These are phyloP conservation scores for Apotomis capreana DNA, from an alignment of 2,888 invertebrate genomes.

Conservation along the genomic window DNA sequence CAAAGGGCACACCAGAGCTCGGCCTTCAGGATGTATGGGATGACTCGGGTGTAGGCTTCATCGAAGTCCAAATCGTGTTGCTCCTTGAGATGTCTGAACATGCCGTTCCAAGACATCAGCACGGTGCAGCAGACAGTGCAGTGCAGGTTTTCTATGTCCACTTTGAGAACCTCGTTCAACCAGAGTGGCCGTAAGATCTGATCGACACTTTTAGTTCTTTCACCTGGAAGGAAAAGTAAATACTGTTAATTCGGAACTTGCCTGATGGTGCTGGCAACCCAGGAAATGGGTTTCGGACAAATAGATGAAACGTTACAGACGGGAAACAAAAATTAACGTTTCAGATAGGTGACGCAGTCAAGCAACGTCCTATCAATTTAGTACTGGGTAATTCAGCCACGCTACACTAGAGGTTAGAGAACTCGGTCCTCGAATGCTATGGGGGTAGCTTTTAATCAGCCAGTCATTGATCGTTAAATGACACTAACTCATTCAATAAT, in stretches of 20 bases:
- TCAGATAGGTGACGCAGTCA: too few species aligned
- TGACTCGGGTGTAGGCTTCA: slow-evolving; percentile 55
- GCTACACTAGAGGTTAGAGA: too few species aligned
- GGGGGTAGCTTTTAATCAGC: too few species aligned
- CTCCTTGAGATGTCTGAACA: slow-evolving; percentile 61
- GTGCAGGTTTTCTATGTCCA: slow-evolving; percentile 59
- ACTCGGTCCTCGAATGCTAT: slow-evolving; percentile 47
- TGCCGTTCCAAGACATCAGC: slow-evolving; percentile 58
- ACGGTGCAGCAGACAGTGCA: slow-evolving; percentile 56
- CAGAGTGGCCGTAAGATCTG: slow-evolving; percentile 58
- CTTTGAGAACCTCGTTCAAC: slow-evolving; percentile 62
- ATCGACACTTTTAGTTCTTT: slow-evolving; percentile 53
- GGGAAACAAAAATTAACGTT: too few species aligned
- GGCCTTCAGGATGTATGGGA: slow-evolving; percentile 57
- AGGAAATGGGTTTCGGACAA: too few species aligned
- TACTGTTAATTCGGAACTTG: too few species aligned
- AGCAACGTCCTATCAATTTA: too few species aligned
- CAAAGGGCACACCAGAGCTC: slow-evolving; percentile 61
- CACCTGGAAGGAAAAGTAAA: slow-evolving; percentile 33
- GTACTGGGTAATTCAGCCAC: too few species aligned
- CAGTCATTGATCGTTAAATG: too few species aligned
- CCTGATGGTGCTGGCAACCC: too few species aligned
- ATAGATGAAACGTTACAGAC: too few species aligned
- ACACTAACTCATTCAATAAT: too few species aligned
- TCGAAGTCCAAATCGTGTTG: slow-evolving; percentile 55